A percentile compares a stretch with the other conserved stretches of the same genome.
These are phyloP conservation scores for Exephanes ischioxanthus DNA, from an alignment of 2,888 invertebrate genomes.

Conservation along the genomic window DNA sequence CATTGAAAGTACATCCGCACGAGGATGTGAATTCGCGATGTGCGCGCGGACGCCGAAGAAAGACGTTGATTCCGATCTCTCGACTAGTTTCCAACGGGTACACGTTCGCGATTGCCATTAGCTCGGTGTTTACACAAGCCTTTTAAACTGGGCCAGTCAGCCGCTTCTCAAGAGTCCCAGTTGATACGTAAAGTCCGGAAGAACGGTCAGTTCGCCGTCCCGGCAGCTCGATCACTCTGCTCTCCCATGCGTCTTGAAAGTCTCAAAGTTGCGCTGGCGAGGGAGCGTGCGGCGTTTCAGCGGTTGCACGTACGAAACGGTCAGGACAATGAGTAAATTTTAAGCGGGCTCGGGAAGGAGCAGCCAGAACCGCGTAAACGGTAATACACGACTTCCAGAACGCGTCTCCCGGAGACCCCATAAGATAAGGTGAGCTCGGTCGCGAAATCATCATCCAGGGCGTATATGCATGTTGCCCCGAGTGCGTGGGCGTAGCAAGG, in stretches of 20 bases:
- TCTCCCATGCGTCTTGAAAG: not conserved
- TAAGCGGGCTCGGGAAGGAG: conserved; percentile 11
- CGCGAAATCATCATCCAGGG: conserved; percentile 28
- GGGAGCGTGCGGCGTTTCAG: not conserved
- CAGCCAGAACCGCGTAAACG: conserved; percentile 56
- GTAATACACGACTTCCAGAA: conserved; percentile 51
- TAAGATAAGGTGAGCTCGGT: conserved; percentile 67
- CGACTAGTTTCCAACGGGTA: conserved; percentile 6
- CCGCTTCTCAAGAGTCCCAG: not conserved
- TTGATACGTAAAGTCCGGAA: conserved; percentile 35
- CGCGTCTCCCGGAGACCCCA: conserved; percentile 63
- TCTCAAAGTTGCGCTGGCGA: conserved; percentile 35
- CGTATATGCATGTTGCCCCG: conserved; percentile 10
- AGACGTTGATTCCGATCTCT: conserved; percentile 43
- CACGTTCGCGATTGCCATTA: conserved; percentile 35
- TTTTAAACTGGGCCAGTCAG: conserved; percentile 38
- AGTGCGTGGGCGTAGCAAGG: conserved; percentile 56
- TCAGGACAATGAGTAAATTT: conserved; percentile 61
- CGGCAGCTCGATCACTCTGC: conserved; percentile 22
- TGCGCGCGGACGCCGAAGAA: conserved; percentile 5
- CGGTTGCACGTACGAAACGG: conserved; percentile 22
- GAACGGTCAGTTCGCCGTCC: conserved; percentile 19
- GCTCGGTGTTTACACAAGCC: not conserved
- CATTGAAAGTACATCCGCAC: not conserved
- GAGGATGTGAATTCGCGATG: not conserved